Evolutionary conservation across 2,888 invertebrate genomes (phyloP).

Genomic region (Lissocephala sabroskyi): DNA sequence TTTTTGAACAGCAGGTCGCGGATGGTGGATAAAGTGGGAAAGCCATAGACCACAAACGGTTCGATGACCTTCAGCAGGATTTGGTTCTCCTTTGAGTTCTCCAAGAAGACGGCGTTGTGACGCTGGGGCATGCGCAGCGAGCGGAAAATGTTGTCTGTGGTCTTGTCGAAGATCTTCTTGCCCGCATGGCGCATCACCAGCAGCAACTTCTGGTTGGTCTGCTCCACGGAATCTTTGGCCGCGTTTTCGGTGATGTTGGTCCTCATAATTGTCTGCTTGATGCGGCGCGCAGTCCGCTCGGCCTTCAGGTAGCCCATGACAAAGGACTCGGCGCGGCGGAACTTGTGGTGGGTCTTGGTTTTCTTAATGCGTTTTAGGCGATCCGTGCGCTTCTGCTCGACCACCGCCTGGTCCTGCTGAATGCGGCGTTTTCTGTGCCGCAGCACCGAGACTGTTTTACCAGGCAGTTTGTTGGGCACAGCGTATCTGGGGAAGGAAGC

Average conservation of each 20-base stretch:
- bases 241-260: constrained; percentile 50
- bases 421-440: constrained; percentile 71
- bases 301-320: constrained; percentile 70
- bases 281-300: constrained; percentile 68
- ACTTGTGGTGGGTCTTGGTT: constrained; percentile 60
- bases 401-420: constrained; percentile 62
- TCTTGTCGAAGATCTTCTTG: constrained; percentile 69
- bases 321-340: constrained; percentile 71
- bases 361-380: constrained; percentile 58
- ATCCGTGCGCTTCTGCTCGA: constrained; percentile 62
- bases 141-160: constrained; percentile 64
- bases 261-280: constrained; percentile 56
- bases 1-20: constrained; percentile 72
- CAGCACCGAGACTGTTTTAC: constrained; percentile 71
- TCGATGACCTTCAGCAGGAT: constrained; percentile 69
- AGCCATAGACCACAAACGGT: constrained; percentile 70
- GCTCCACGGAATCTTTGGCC: constrained; percentile 38
- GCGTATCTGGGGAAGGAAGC: constrained; percentile 63
- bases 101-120: constrained; percentile 68
- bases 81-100: constrained; percentile 68
- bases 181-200: constrained; percentile 71
- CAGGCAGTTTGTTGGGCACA: constrained; percentile 71
- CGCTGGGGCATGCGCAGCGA: constrained; percentile 55
- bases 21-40: constrained; percentile 65
- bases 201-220: constrained; percentile 64